Evolutionary conservation across 1,140 invertebrate genomes (phyloP).

Genomic region (Campodea augens): DNA sequence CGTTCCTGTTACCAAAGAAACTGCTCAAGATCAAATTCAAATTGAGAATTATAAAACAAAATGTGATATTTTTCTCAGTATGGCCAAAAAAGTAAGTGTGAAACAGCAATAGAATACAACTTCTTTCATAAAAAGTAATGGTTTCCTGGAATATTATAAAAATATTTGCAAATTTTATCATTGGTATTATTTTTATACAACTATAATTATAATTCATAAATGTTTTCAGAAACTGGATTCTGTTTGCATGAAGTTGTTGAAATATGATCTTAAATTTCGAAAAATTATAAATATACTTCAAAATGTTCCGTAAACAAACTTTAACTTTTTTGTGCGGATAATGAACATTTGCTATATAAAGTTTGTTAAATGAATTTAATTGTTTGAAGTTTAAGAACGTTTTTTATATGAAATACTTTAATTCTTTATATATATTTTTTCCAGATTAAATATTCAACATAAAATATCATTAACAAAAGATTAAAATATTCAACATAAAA

Average conservation of each 20-base stretch:
- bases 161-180: not conserved
- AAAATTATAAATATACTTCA: no score
- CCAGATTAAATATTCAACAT: no score
- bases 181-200: not conserved
- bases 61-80: slow-evolving; percentile 14
- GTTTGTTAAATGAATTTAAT: no score
- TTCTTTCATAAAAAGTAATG: not conserved
- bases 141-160: not conserved
- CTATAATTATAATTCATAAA: not conserved
- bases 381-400: no score
- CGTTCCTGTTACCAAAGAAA: slow-evolving; percentile 20
- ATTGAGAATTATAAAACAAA: slow-evolving; percentile 17
- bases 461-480: no score
- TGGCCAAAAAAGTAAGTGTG: slow-evolving; percentile 18
- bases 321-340: no score
- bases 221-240: not conserved
- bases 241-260: not conserved
- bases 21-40: slow-evolving; percentile 17
- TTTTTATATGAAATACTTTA: no score
- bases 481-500: no score
- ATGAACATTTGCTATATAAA: no score
- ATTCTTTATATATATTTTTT: no score
- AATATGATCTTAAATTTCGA: no score
- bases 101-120: slow-evolving; percentile 1
- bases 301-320: no score